Percentiles rank a stretch among this genome's conserved stretches.
These are phyloP conservation scores for Ciconia stormi DNA, from an alignment of 2,113 vertebrate species.

Conservation along the genomic window DNA sequence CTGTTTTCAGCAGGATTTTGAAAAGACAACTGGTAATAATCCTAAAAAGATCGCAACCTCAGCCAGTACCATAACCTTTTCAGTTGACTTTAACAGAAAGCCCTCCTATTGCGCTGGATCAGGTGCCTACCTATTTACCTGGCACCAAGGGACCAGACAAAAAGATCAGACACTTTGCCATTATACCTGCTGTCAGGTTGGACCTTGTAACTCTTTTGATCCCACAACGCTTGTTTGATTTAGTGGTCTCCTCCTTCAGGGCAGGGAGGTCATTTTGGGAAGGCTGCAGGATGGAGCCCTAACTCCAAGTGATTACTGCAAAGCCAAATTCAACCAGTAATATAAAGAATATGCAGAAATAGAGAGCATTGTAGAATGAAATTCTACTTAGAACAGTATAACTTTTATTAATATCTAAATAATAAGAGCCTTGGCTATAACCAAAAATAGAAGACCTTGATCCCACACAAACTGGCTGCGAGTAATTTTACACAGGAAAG, in stretches of 20 bases:
- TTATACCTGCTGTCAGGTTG: not conserved
- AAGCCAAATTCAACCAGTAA: not conserved
- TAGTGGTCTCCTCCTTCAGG: not conserved
- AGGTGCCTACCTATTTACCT: not conserved
- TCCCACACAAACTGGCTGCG: constrained; percentile 37
- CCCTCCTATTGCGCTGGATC: not conserved
- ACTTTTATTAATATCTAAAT: constrained; percentile 49
- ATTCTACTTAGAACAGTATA: not conserved
- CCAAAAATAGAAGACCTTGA: constrained; percentile 46
- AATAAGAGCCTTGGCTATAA: not conserved
- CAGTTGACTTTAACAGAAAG: not conserved
- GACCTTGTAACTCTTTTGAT: not conserved
- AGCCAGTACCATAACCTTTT: not conserved
- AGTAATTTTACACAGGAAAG: constrained; percentile 58
- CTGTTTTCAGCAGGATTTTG: not conserved
- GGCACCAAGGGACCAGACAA: not conserved
- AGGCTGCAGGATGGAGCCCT: not conserved
- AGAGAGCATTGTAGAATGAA: not conserved
- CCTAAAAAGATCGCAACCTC: not conserved
- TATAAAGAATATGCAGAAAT: not conserved
- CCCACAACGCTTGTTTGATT: not conserved
- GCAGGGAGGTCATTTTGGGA: not conserved
- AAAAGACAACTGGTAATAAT: not conserved
- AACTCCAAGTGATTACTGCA: not conserved
- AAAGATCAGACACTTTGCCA: not conserved